Evolutionary conservation across 1,140 invertebrate species (phyloP).

Genomic region (Pentalonia nigronervosa): DNA sequence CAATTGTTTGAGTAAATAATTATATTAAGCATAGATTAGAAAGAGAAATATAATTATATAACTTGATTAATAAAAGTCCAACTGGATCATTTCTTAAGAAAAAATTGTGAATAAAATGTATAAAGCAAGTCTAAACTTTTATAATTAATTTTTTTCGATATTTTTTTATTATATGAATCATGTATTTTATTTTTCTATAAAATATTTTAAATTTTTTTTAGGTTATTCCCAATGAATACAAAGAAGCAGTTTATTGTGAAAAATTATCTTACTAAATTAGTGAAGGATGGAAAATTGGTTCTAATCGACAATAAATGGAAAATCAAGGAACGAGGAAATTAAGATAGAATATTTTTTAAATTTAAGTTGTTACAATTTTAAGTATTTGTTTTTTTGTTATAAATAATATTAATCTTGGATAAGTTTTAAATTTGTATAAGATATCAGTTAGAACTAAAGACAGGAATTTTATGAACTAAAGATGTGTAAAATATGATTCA

Average conservation of each 20-base stretch:
- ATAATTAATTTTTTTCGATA: neutral
- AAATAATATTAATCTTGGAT: neutral
- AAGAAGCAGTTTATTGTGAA: neutral
- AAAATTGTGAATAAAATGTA: slow-evolving; percentile 47
- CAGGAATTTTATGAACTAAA: neutral
- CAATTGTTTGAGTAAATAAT: slow-evolving; percentile 76
- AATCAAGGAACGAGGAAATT: neutral
- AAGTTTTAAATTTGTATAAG: neutral
- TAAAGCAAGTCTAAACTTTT: neutral
- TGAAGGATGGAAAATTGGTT: neutral
- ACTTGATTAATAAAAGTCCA: slow-evolving; percentile 68
- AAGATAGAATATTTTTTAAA: neutral
- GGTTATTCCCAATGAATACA: neutral
- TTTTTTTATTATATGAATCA: neutral
- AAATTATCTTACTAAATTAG: neutral
- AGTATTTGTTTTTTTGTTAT: neutral
- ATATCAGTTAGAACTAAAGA: neutral
- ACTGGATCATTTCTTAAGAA: neutral
- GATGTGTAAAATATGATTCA: neutral
- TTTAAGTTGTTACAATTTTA: neutral
- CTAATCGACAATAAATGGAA: neutral
- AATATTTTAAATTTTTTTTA: neutral
- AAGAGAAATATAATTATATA: slow-evolving; percentile 87
- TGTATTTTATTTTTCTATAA: neutral
- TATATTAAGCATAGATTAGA: slow-evolving; percentile 87